These are phyloP conservation scores for Notolepis coatsorum DNA, from an alignment of 2,797 vertebrate genomes.

Conservation along the genomic window DNA sequence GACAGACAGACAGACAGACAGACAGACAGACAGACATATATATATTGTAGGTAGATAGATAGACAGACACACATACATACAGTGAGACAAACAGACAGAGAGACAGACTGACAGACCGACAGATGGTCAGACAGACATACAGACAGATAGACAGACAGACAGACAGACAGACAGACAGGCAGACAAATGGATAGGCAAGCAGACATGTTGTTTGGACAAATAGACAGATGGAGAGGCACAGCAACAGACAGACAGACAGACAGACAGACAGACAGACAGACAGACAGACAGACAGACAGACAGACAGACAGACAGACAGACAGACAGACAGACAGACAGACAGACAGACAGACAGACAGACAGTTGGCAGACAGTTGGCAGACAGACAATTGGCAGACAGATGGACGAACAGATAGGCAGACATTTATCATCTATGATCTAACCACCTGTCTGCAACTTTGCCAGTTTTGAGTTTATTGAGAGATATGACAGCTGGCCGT, in stretches of 20 bases:
- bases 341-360: not conserved
- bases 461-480: not conserved
- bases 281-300: not conserved
- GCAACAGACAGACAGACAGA: not conserved
- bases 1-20: not conserved
- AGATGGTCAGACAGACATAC: too few relatives aligned
- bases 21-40: not conserved
- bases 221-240: not conserved
- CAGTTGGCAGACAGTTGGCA: too few relatives aligned
- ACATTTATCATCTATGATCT: not conserved
- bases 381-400: not conserved
- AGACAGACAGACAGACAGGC: constrained; percentile 45
- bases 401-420: not conserved
- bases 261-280: not conserved
- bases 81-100: not conserved
- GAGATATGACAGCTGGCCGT: not conserved
- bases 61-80: not conserved
- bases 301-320: not conserved
- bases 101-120: too few relatives aligned
- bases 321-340: not conserved
- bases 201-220: not conserved
- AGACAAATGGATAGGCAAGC: constrained; percentile 17
- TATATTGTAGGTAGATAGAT: not conserved
- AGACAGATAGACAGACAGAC: too few relatives aligned
- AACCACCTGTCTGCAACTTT: not conserved